phyloP scores from a whole-genome alignment of 1,140 invertebrate genomes.

The Drosophila lini region DNA sequence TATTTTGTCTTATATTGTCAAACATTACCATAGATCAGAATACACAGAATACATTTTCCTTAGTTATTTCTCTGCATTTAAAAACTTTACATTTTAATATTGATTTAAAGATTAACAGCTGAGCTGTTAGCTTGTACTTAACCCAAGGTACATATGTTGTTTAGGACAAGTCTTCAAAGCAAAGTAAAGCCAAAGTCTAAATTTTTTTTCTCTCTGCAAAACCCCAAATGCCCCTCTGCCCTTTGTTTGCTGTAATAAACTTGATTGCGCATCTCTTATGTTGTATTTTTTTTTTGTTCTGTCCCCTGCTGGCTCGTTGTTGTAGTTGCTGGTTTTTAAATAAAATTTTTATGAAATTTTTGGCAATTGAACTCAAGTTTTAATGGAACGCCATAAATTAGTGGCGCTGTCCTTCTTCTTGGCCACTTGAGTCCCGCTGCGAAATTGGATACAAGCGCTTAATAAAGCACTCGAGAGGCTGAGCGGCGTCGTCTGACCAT shows the following conservation, averaged over 20 bases:
- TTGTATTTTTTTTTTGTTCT: slow-evolving; percentile 24
- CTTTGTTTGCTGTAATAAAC: slow-evolving; percentile 66
- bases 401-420: slow-evolving; percentile 51
- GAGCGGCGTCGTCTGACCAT: slow-evolving; percentile 45
- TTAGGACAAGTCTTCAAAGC: too few species aligned
- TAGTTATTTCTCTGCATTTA: neutral
- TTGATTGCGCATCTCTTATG: slow-evolving; percentile 79
- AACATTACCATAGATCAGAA: neutral
- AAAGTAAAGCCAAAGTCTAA: neutral
- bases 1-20: neutral
- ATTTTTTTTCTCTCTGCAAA: neutral
- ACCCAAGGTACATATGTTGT: neutral
- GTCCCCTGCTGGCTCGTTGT: slow-evolving; percentile 5
- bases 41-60: neutral
- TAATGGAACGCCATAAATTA: slow-evolving; percentile 82
- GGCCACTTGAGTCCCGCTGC: slow-evolving; percentile 72
- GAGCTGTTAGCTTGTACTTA: neutral
- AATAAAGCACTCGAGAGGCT: slow-evolving; percentile 79
- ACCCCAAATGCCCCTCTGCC: neutral
- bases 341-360: slow-evolving; percentile 83
- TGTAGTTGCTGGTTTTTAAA: slow-evolving; percentile 68
- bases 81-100: neutral
- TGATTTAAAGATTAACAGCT: neutral
- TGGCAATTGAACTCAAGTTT: slow-evolving; percentile 83
- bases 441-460: slow-evolving; percentile 81